Evolutionary conservation across 2,797 vertebrate genomes (phyloP).

Genomic region (Macrochelys suwanniensis): DNA sequence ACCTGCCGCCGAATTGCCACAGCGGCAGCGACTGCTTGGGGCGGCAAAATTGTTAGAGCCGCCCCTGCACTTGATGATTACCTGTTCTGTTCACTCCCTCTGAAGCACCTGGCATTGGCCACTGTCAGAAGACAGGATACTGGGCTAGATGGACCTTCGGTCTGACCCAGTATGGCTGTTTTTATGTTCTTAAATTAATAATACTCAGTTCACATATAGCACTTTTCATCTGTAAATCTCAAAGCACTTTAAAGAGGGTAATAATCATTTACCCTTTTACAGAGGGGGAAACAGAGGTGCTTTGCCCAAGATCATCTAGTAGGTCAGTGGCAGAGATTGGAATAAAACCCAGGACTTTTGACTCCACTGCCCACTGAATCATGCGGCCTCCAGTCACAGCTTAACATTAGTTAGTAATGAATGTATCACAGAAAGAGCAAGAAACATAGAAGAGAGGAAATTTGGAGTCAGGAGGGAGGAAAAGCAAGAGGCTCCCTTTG

Average conservation of each 20-base stretch:
- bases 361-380: conserved; percentile 11
- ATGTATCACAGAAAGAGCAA: background rate
- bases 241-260: conserved; percentile 17
- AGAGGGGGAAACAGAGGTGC: background rate
- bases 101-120: too few species aligned
- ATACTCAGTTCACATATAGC: background rate
- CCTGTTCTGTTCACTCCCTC: too few species aligned
- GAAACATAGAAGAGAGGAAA: background rate
- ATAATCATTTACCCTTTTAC: conserved; percentile 9
- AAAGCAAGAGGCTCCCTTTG: background rate
- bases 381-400: background rate
- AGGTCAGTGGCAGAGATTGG: background rate
- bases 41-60: too few species aligned
- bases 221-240: conserved; percentile 33
- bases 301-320: background rate
- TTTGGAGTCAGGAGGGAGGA: background rate
- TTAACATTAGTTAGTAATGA: background rate
- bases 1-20: too few species aligned
- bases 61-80: too few species aligned
- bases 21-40: too few species aligned
- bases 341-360: background rate
- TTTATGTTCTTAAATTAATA: background rate
- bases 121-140: too few species aligned
- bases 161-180: too few species aligned
- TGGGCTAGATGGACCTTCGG: too few species aligned